Evolutionary conservation across 2,888 invertebrate species (phyloP), one percentile per base, ranked within the genome.

Genomic region (Pollenia amentaria): DNA sequence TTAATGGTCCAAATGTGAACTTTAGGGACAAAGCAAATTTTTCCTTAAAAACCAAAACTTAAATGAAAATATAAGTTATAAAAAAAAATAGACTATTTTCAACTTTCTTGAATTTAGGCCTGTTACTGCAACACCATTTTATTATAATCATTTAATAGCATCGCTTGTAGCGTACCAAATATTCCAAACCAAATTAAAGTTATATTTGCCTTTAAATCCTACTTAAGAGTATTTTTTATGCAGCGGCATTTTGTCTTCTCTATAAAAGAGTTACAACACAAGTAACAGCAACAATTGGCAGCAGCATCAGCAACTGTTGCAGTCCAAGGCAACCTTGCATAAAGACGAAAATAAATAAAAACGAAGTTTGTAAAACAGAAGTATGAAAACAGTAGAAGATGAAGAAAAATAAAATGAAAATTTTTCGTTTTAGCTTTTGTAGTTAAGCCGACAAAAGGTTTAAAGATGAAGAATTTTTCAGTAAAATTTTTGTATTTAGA

Each of bases 381-480:
- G 42, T 48, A 73, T 62, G 53, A 73, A 48, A 75, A 75, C 29
- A 40, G 40, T 6, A 73, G 44, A 57, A 67, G 72, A 77, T 72
- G 65, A 48, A 70, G 72, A 73, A 46, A 70, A 48, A 65, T 78
- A 46, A 76, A 84, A 82, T 81, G 60, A 81, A 86, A 81, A 81
- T 60, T 86, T 78, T 73, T 83, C 78, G 44, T 73, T 14, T 8
- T 11, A 11, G 60, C 80, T 81, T 80, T 84, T 84, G 81, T 84
- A 65, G 80, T 77, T 73, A 38, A 80, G 80, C 87, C 87, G 87
- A 83, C 87, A 84, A 87, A 65, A 72, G 83, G 76, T 84, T 87
- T 51, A 38, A 42, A 53, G 29, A 65, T 48, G 44, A 83, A 79
- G 83, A 83, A 80, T 83, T 86, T 86, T 80, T 73, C 53, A 46